phyloP scores from a whole-genome alignment of 2,888 invertebrate genomes.

The Ornithoptera alexandrae region DNA sequence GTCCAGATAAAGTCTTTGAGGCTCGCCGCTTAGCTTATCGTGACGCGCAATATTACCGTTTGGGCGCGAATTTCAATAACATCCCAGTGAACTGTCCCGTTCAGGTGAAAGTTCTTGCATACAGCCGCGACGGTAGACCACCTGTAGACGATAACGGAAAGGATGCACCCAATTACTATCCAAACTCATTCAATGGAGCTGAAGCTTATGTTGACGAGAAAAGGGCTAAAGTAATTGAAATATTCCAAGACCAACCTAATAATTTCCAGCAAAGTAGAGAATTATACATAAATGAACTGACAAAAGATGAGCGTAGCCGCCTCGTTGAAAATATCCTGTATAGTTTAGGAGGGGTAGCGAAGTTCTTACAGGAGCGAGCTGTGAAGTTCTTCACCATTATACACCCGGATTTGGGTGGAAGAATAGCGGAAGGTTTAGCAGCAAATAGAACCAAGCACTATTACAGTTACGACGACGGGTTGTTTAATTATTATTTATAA shows the following conservation, averaged over 20 bases:
- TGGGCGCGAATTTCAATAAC: constrained; percentile 94
- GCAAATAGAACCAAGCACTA: constrained; percentile 44
- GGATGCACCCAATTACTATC: constrained; percentile 95
- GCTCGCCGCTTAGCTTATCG: constrained; percentile 91
- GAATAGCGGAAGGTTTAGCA: constrained; percentile 43
- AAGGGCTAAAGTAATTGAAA: constrained; percentile 72
- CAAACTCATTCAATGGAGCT: constrained; percentile 95
- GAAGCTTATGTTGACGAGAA: constrained; percentile 81
- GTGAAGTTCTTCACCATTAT: constrained; percentile 89
- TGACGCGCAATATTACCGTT: constrained; percentile 90
- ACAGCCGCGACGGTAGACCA: constrained; percentile 92
- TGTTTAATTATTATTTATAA: constrained; percentile 22
- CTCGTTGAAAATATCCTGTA: constrained; percentile 89
- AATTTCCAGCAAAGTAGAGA: constrained; percentile 90
- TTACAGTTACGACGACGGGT: constrained; percentile 35
- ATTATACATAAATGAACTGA: constrained; percentile 88
- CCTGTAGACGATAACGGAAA: constrained; percentile 88
- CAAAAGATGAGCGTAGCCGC: constrained; percentile 85
- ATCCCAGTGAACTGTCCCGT: constrained; percentile 96
- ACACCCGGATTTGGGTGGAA: constrained; percentile 87
- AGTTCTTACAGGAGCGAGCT: constrained; percentile 77
- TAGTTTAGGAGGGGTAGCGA: constrained; percentile 85
- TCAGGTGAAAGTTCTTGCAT: constrained; percentile 82
- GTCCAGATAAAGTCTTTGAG: constrained; percentile 93
- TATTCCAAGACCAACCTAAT: constrained; percentile 87